Conservation (phyloP, 2,113 vertebrate species). For the Elaphurus davidianus region DNA sequence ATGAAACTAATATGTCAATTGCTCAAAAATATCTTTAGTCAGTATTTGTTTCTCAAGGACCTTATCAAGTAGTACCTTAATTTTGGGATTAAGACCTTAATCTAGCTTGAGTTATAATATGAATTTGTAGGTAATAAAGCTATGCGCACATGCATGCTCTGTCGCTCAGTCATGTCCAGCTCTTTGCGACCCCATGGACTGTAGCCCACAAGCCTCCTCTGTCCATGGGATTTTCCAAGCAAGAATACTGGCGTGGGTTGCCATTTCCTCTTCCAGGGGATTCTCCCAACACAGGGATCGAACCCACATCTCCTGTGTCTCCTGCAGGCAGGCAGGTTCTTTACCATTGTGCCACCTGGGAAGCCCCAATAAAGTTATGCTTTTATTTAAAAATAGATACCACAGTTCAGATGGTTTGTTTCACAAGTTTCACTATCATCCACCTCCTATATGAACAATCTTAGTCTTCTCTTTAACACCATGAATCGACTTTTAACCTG, state of each 20-base stretch:
- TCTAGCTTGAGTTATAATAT: neutral
- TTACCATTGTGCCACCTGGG: neutral
- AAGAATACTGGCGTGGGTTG: neutral
- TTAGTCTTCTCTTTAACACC: neutral
- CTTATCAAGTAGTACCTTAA: neutral
- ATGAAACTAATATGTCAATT: neutral
- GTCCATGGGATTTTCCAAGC: neutral
- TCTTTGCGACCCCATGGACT: neutral
- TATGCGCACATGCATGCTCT: rapidly evolving
- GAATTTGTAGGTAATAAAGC: neutral
- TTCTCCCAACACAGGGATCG: neutral
- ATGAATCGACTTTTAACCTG: neutral
- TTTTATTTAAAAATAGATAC: neutral
- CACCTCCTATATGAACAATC: neutral
- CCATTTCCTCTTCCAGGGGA: neutral
- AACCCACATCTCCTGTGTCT: neutral
- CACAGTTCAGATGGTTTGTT: neutral
- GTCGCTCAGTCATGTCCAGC: neutral
- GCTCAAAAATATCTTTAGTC: neutral
- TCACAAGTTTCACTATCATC: neutral
- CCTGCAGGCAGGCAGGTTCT: neutral
- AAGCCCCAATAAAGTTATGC: neutral
- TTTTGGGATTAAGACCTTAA: neutral
- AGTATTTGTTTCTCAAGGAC: neutral
- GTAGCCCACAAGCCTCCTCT: neutral